phyloP scores from a whole-genome alignment of 2,888 invertebrate genomes.

The Dynastes tityus region DNA sequence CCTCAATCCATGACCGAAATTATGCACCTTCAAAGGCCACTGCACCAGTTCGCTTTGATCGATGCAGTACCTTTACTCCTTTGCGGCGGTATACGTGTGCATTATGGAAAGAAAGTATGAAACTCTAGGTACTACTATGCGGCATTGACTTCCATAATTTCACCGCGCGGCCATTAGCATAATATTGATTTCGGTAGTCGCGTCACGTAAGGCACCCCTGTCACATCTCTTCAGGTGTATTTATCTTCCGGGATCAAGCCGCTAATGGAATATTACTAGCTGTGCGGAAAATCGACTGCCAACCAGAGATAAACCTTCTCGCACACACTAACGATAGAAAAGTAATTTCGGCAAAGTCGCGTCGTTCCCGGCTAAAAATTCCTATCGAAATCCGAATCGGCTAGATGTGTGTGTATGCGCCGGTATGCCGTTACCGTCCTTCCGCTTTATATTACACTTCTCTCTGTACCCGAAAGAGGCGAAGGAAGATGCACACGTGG shows the following conservation, averaged over 20 bases:
- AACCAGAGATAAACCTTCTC: conserved; percentile 34
- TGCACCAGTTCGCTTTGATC: too few species aligned
- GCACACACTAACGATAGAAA: conserved; percentile 39
- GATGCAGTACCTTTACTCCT: too few species aligned
- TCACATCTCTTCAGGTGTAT: conserved; percentile 42
- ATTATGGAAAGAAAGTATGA: too few species aligned
- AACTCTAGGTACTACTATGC: not conserved
- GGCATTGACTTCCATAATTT: conserved; percentile 46
- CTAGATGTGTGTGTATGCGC: conserved; percentile 1
- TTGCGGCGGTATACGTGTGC: too few species aligned
- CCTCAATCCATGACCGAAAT: too few species aligned
- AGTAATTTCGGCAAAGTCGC: conserved; percentile 34
- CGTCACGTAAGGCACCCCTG: conserved; percentile 41
- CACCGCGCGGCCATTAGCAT: conserved; percentile 37
- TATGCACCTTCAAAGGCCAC: too few species aligned
- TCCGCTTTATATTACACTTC: conserved; percentile 1
- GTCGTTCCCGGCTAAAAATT: conserved; percentile 15
- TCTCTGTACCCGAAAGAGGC: not conserved
- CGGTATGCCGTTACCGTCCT: conserved; percentile 1
- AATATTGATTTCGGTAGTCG: conserved; percentile 40
- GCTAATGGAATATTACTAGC: conserved; percentile 43
- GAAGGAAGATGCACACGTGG: not conserved
- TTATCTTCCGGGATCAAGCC: conserved; percentile 41
- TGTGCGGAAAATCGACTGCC: conserved; percentile 46
- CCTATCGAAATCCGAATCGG: conserved; percentile 25